Base-by-base conservation (phyloP, 2,797 vertebrate species). In the Remorina albescens region DNA sequence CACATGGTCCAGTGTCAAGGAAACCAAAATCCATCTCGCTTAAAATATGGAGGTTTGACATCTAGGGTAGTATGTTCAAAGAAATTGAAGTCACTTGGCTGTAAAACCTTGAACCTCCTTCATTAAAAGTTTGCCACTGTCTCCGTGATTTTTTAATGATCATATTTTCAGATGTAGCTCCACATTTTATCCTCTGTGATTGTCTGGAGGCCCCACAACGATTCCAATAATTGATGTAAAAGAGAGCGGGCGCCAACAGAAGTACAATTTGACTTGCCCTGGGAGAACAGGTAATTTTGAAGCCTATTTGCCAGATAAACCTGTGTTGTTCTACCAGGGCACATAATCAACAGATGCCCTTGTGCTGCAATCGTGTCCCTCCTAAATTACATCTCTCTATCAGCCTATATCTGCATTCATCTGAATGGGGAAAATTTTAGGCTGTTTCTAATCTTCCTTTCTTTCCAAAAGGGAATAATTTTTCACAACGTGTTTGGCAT, bases 241-340 rank as follows among this genome's bases (percentile, higher is more conserved):
- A 59, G 49, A 34, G 68, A 62, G 30, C 59, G 16, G 23, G 21
- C 8, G 16, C 28, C 37, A 70, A 74, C 73, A 71, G 74, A 76
- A 76, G 59, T 76, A 63, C 60, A 41, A 82, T 85, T 67, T 81
- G 73, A 65, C 67, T 55, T 36, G 73, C 56, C 16, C 37, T 8
- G 8, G 30, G 72, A 68, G 37, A 61, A 82, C 76, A 85, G 76
- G 80, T 89, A 63, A 86, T 89, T 86, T 78, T 64, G 39, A 55
- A 15, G 67, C 56, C 53, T 67, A 76, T 86, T 79, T 74, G 60
- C 34, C 54, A 83, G 88, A 91, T 91, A 88, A 88, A 88, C 59
- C 63, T 67, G 68, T 85, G 84, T 90, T 89, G 80, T 91, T 88
- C 82, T 76, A 84, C 16, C 1, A 28, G 55, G 66, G 74, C 60